Percentiles rank a stretch among this genome's conserved stretches.
phyloP scores from a whole-genome alignment of 2,113 vertebrate genomes.

The Dunckerocampus dactyliophorus region DNA sequence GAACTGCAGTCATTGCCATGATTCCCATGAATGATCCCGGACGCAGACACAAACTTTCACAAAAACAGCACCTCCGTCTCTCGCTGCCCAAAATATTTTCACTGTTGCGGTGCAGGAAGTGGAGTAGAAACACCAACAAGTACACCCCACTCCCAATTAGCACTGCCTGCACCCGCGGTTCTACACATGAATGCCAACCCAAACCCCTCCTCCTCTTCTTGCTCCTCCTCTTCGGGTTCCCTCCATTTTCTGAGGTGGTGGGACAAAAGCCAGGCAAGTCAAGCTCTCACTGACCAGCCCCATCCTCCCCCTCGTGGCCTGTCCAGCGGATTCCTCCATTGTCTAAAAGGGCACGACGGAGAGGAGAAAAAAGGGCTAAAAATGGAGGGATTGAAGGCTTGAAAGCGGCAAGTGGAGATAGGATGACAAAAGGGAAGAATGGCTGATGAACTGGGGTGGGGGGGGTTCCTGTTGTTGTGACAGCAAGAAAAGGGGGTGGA shows the following conservation, averaged over 20 bases:
- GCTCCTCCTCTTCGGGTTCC: slow-evolving; percentile 46
- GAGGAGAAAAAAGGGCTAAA: slow-evolving; percentile 21
- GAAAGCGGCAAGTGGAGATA: slow-evolving; percentile 38
- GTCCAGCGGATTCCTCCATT: slow-evolving; percentile 59
- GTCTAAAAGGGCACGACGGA: slow-evolving; percentile 46
- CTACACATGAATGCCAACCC: slow-evolving; percentile 45
- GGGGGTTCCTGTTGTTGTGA: slow-evolving; percentile 20
- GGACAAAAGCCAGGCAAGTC: slow-evolving; percentile 62
- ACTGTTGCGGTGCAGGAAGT: background rate
- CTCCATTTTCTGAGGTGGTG: slow-evolving; percentile 57
- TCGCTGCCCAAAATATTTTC: background rate
- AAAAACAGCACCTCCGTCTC: background rate
- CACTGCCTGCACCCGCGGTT: background rate
- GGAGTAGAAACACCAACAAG: background rate
- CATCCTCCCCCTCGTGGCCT: slow-evolving; percentile 13
- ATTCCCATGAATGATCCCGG: slow-evolving; percentile 7
- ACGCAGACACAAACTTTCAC: background rate
- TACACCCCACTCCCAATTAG: no score
- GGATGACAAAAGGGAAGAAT: slow-evolving; percentile 53
- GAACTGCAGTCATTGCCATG: slow-evolving; percentile 19
- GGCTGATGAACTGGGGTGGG: slow-evolving; percentile 28
- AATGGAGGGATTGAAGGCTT: slow-evolving; percentile 42
- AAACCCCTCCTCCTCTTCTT: slow-evolving; percentile 30
- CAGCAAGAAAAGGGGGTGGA: slow-evolving; percentile 31
- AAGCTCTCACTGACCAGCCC: slow-evolving; percentile 51